Conservation (phyloP, 2,888 invertebrate genomes). For the Nymphalis polychloros region DNA sequence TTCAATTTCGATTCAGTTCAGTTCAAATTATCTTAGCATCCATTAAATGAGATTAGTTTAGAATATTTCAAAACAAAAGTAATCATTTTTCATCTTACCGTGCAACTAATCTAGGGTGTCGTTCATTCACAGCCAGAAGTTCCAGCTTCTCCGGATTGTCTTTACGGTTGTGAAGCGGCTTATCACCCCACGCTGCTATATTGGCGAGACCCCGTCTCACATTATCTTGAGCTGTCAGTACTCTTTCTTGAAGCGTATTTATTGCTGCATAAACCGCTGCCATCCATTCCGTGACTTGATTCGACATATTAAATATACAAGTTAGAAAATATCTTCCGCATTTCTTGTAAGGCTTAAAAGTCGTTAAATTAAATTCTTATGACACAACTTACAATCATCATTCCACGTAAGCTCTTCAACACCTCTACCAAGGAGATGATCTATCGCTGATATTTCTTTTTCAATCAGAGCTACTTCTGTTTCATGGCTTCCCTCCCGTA, state of each 20-base stretch:
- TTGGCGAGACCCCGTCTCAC: slow-evolving; percentile 79
- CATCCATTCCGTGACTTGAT: slow-evolving; percentile 85
- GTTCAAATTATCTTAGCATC: neutral
- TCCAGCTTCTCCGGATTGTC: slow-evolving; percentile 67
- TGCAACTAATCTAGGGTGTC: slow-evolving; percentile 71
- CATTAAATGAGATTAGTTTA: neutral
- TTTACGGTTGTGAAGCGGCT: slow-evolving; percentile 88
- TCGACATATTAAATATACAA: neutral
- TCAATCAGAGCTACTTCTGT: slow-evolving; percentile 90
- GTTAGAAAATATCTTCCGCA: neutral
- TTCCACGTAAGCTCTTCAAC: slow-evolving; percentile 90
- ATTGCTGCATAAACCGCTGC: slow-evolving; percentile 85
- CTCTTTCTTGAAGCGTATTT: slow-evolving; percentile 86
- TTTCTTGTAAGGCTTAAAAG: neutral
- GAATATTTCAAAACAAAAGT: neutral
- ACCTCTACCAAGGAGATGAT: slow-evolving; percentile 85
- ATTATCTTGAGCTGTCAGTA: slow-evolving; percentile 85
- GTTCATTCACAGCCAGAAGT: slow-evolving; percentile 81
- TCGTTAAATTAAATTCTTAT: neutral
- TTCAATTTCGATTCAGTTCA: too few relatives aligned
- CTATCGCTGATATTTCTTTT: slow-evolving; percentile 88
- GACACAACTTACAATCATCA: slow-evolving; percentile 84
- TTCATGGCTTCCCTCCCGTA: slow-evolving; percentile 86
- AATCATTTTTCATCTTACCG: slow-evolving; percentile 58
- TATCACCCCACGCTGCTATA: slow-evolving; percentile 86